Conservation (phyloP, 2,888 invertebrate species). For the Colostygia pectinataria region DNA sequence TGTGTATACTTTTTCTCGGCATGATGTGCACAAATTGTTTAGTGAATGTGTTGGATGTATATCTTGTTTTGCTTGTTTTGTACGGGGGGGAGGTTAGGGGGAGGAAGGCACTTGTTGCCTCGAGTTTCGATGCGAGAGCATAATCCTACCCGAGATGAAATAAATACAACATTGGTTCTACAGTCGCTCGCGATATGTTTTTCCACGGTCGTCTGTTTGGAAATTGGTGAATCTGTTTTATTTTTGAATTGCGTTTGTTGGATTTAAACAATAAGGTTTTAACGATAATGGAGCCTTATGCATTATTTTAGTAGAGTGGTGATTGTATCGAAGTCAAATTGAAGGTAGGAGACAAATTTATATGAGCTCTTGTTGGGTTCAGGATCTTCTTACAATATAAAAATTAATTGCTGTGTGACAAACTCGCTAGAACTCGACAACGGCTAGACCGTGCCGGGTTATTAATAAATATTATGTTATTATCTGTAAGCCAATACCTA, state of each 20-base stretch:
- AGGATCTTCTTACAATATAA: too few relatives aligned
- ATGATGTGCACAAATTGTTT: constrained; percentile 61
- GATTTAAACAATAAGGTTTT: constrained; percentile 14
- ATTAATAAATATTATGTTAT: too few relatives aligned
- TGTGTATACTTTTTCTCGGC: constrained; percentile 56
- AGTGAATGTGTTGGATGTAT: constrained; percentile 54
- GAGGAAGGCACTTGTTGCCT: constrained; percentile 70
- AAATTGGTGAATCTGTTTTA: constrained; percentile 35
- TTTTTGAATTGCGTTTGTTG: constrained; percentile 26
- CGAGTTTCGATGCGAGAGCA: constrained; percentile 59
- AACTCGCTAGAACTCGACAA: too few relatives aligned
- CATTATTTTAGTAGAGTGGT: background rate
- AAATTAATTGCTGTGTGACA: too few relatives aligned
- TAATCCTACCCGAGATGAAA: constrained; percentile 74
- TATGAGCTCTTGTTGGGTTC: too few relatives aligned
- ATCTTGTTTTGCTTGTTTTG: constrained; percentile 67
- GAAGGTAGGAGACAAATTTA: background rate
- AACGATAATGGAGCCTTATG: background rate
- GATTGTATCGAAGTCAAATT: background rate
- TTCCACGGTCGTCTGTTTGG: constrained; percentile 40
- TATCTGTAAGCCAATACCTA: too few relatives aligned
- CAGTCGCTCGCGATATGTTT: constrained; percentile 49
- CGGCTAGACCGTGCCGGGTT: too few relatives aligned
- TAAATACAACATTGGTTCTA: constrained; percentile 68
- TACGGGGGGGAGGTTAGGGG: constrained; percentile 31